phyloP scores from a whole-genome alignment of 2,797 vertebrate species.

The Balearica regulorum region DNA sequence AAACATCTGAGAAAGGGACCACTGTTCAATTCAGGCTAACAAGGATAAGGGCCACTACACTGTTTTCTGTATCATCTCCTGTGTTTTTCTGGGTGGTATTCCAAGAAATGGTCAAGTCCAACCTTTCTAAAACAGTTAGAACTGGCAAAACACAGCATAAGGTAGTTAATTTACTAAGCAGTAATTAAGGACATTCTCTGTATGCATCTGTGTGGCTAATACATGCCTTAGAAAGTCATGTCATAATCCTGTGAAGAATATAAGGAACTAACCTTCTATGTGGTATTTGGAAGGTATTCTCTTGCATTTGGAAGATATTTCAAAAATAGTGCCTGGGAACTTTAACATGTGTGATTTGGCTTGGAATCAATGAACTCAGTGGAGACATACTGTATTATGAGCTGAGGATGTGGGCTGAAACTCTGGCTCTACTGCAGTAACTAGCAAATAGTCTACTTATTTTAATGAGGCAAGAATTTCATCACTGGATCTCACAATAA shows the following conservation, averaged over 20 bases:
- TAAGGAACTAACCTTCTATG: background rate
- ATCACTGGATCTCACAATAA: slow-evolving; percentile 5
- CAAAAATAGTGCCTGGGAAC: background rate
- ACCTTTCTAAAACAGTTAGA: background rate
- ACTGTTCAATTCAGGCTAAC: background rate
- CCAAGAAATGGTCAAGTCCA: background rate
- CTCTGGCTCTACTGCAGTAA: background rate
- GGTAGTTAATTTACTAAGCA: background rate
- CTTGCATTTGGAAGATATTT: background rate
- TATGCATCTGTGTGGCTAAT: background rate
- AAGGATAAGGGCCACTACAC: background rate
- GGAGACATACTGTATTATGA: background rate
- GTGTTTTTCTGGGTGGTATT: background rate
- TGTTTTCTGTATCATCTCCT: background rate
- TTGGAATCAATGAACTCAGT: background rate
- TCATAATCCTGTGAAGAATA: background rate
- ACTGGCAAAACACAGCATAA: background rate
- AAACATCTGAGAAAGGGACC: background rate
- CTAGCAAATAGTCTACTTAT: background rate
- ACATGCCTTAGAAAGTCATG: background rate
- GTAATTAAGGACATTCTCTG: background rate
- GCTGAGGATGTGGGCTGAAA: slow-evolving; percentile 3
- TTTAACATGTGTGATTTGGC: slow-evolving; percentile 9
- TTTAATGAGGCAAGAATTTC: slow-evolving; percentile 27
- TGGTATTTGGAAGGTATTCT: background rate